A percentile compares a stretch with the other conserved stretches of the same genome.
These are phyloP conservation scores for Eumeta japonica DNA, from an alignment of 1,140 invertebrate species.

Conservation along the genomic window DNA sequence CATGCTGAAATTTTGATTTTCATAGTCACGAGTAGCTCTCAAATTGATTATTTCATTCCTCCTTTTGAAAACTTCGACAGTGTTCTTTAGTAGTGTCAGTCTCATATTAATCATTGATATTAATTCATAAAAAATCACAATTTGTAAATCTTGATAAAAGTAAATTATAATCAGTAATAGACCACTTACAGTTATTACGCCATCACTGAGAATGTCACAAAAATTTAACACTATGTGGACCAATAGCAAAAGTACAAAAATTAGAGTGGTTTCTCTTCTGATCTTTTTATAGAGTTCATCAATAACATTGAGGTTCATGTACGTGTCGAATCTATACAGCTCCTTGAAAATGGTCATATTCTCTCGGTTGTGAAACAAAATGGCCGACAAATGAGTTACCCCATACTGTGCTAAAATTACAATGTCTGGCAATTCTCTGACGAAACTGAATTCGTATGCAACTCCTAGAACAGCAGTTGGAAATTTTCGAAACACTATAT, in stretches of 20 bases:
- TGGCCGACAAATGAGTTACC: conserved; percentile 12
- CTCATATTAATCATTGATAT: conserved; percentile 19
- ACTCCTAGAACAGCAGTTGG: conserved; percentile 2
- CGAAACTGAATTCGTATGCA: conserved; percentile 8
- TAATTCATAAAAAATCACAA: conserved; percentile 24
- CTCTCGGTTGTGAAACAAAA: conserved; percentile 11
- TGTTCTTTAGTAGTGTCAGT: conserved; percentile 23
- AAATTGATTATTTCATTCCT: conserved; percentile 6
- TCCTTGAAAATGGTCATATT: conserved; percentile 20
- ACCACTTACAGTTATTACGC: conserved; percentile 3
- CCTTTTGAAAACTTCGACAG: conserved; percentile 19
- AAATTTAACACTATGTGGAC: conserved; percentile 7
- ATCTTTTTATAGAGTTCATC: conserved; percentile 17
- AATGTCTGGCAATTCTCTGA: conserved; percentile 19
- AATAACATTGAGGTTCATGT: conserved; percentile 17
- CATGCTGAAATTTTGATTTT: conserved; percentile 10
- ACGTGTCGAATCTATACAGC: conserved; percentile 20
- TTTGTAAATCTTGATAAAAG: conserved; percentile 24
- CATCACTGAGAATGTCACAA: conserved; percentile 8
- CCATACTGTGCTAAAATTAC: conserved; percentile 20
- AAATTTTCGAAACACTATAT: conserved; percentile 5
- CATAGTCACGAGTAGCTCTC: conserved; percentile 12
- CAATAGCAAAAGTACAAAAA: conserved; percentile 6
- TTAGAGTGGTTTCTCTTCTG: conserved; percentile 10
- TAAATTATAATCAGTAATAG: conserved; percentile 17